Base-by-base conservation (phyloP, 2,113 vertebrate species). In the Hiodon alosoides region DNA sequence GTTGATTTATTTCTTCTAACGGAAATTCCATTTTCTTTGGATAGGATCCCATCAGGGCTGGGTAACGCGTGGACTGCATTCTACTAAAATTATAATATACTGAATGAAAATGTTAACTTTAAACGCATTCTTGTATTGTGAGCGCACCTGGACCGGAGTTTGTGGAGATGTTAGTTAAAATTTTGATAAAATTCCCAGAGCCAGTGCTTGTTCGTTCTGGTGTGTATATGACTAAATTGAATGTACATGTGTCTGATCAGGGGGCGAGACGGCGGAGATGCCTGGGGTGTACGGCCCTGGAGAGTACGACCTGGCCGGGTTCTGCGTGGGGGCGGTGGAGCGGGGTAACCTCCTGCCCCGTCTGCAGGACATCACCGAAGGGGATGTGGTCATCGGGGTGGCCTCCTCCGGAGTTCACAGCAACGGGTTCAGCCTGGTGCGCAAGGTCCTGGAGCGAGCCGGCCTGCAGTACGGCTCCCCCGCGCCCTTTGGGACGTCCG, bases 201-300 rank as follows among this genome's bases (percentile, higher is more conserved):
- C n/a, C n/a, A n/a, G n/a, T n/a, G n/a, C n/a, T n/a, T 57, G 31
- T 62, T 4, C 73, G 2, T 2, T 14, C 75, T 7, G 2, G 3
- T 59, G 57, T 2, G 65, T 46, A 67, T 67, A 1, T 47, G 7
- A 31, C 64, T 31, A 5, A 8, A 47, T 47, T 47, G 8, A 47
- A 4, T 10, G 13, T 2, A 60, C 16, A 60, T 4, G 48, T 73
- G 60, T 54, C 52, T 67, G 7, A 13, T 9, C 60, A 98, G 97
- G 96, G 17, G 97, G 97, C 1, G 97, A 99, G 79, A 99, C 96
- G 0, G 96, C 97, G 8, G 97, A 99, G 78, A 98, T 98, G 97
- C 97, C 96, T 0, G 94, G 95, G 1, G 91, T 96, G 81, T 99
- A 99, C 50, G 82, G 84, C 3, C 79, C 89, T 0, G 96, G 96